A percentile compares a stretch with the other conserved stretches of the same genome.
These are phyloP conservation scores for Tribolium madens DNA, from an alignment of 1,140 invertebrate species.

Conservation along the genomic window DNA sequence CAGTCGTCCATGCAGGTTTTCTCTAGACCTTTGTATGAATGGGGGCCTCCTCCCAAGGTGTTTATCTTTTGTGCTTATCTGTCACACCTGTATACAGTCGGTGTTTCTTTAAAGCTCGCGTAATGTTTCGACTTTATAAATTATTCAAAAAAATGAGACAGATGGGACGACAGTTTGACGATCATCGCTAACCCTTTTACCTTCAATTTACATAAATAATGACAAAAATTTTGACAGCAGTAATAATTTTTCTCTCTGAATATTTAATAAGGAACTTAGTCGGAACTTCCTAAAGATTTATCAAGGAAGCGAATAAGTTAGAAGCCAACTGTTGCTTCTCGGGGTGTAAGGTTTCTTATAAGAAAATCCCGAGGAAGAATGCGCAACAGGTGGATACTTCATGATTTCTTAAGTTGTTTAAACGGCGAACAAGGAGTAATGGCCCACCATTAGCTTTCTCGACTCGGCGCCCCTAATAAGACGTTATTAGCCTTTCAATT, in stretches of 20 bases:
- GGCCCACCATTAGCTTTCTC: conserved; percentile 2
- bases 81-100: conserved; percentile 20
- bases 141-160: conserved; percentile 9
- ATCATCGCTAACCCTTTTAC: conserved; percentile 37
- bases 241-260: conserved; percentile 21
- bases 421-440: conserved; percentile 6
- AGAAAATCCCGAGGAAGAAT: conserved; percentile 29
- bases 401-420: conserved; percentile 45
- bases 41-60: conserved; percentile 16
- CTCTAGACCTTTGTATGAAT: background rate
- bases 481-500: background rate
- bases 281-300: conserved; percentile 18
- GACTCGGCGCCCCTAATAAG: background rate
- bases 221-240: conserved; percentile 40
- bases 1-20: conserved; percentile 8
- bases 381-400: conserved; percentile 48
- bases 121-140: conserved; percentile 15
- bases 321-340: conserved; percentile 48
- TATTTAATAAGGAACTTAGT: conserved; percentile 19
- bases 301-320: conserved; percentile 38
- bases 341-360: conserved; percentile 36
- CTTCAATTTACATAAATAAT: conserved; percentile 22
- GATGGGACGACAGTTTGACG: conserved; percentile 37
- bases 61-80: conserved; percentile 40
- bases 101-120: conserved; percentile 8